Conservation (phyloP, 35 echinoderm and acorn worm genomes). For the Acanthaster planci region DNA sequence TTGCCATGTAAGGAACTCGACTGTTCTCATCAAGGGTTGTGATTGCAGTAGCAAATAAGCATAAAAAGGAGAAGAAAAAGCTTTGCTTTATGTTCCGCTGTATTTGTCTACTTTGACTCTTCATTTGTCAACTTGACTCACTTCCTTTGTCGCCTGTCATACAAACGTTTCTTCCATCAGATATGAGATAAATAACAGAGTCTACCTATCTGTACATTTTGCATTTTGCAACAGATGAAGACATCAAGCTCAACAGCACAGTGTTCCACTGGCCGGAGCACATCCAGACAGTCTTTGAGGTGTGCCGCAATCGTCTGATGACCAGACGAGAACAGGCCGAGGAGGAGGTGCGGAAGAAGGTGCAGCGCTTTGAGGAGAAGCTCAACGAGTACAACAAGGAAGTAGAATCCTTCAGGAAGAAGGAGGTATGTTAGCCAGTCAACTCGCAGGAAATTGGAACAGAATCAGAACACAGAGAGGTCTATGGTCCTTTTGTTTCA, state of each 20-base stretch:
- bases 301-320: constrained; percentile 77
- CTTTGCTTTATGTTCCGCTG: not conserved
- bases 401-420: constrained; percentile 95
- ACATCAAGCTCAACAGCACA: constrained; percentile 98
- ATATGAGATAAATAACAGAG: too few species aligned
- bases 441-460: not conserved
- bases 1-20: constrained; percentile 78
- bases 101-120: not conserved
- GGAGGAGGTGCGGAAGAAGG: constrained; percentile 87
- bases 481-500: not conserved
- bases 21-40: too few species aligned
- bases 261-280: constrained; percentile 97
- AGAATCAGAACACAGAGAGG: not conserved
- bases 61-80: not conserved
- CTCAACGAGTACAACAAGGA: constrained; percentile 94
- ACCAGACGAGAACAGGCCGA: constrained; percentile 88
- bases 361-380: constrained; percentile 90
- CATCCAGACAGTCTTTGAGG: constrained; percentile 98
- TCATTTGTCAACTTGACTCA: too few species aligned
- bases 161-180: too few species aligned
- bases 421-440: constrained; percentile 68
- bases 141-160: too few species aligned
- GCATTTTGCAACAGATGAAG: constrained; percentile 63
- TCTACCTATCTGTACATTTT: too few species aligned
- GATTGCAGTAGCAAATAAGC: not conserved